phyloP scores from a whole-genome alignment of 2,113 vertebrate species.

The Xiphophorus hellerii region DNA sequence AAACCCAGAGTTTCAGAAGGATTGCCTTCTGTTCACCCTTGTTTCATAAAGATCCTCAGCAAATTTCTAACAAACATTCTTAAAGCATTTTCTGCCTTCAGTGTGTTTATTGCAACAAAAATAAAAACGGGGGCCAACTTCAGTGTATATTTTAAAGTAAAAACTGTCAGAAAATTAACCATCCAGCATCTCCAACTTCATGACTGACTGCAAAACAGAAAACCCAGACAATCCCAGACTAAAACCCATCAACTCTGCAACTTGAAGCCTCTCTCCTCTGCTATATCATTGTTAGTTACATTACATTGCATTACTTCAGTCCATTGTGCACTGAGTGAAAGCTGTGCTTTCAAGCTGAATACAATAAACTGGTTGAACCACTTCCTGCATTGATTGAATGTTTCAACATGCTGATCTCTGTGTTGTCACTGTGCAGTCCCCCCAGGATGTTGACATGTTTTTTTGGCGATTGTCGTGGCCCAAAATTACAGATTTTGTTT shows the following conservation, averaged over 20 bases:
- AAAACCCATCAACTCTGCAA: slow-evolving; percentile 27
- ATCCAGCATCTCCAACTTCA: not conserved
- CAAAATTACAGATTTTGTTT: too few species aligned
- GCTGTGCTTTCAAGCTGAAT: slow-evolving; percentile 36
- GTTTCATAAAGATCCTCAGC: not conserved
- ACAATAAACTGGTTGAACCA: slow-evolving; percentile 45
- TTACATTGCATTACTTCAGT: slow-evolving; percentile 35
- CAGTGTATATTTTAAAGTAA: not conserved
- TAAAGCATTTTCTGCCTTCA: not conserved
- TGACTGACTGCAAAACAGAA: not conserved
- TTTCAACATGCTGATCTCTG: slow-evolving; percentile 29
- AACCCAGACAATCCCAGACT: slow-evolving; percentile 1
- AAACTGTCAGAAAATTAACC: slow-evolving; percentile 4
- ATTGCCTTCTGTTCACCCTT: not conserved
- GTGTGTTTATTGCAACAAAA: not conserved
- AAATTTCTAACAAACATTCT: slow-evolving; percentile 20
- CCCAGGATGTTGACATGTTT: too few species aligned
- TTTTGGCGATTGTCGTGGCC: too few species aligned
- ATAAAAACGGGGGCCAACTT: not conserved
- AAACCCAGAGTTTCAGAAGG: not conserved
- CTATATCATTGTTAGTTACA: slow-evolving; percentile 21
- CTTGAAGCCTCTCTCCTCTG: slow-evolving; percentile 20
- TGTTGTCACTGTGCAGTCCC: slow-evolving; percentile 6
- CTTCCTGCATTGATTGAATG: slow-evolving; percentile 64
- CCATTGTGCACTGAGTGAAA: slow-evolving; percentile 29